Percentiles rank a stretch among this genome's conserved stretches.
phyloP scores from a whole-genome alignment of 2,797 vertebrate genomes.

The Gouania willdenowi region DNA sequence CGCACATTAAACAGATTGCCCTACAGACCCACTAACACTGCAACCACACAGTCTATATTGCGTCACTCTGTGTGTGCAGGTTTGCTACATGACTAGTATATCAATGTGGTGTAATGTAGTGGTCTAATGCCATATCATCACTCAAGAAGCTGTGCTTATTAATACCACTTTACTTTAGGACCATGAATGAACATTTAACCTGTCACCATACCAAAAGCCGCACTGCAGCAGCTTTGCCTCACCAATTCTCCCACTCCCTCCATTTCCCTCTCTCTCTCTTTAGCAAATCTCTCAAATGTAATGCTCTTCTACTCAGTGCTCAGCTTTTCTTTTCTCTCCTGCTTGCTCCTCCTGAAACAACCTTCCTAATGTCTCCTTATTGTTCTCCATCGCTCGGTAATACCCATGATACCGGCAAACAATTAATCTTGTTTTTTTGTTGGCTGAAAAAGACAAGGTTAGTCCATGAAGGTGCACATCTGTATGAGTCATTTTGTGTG shows the following conservation, averaged over 20 bases:
- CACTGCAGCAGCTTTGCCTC: slow-evolving; percentile 63
- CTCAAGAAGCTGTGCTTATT: slow-evolving; percentile 15
- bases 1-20: slow-evolving; percentile 16
- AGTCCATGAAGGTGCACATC: slow-evolving; percentile 16
- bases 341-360: slow-evolving; percentile 55
- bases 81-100: slow-evolving; percentile 4
- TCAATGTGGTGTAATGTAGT: slow-evolving; percentile 1
- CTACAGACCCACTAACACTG: slow-evolving; percentile 23
- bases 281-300: slow-evolving; percentile 34
- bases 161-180: slow-evolving; percentile 33
- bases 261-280: slow-evolving; percentile 24
- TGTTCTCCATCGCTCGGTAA: neutral
- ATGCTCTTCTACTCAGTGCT: slow-evolving; percentile 5
- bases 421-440: too few species aligned
- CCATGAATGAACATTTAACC: slow-evolving; percentile 38
- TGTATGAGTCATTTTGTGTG: slow-evolving; percentile 30
- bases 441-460: slow-evolving; percentile 13
- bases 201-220: slow-evolving; percentile 53
- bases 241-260: slow-evolving; percentile 12
- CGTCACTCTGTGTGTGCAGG: slow-evolving; percentile 10
- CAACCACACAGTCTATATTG: slow-evolving; percentile 16
- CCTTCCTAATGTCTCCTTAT: neutral
- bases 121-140: slow-evolving; percentile 1
- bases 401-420: slow-evolving; percentile 4
- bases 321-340: slow-evolving; percentile 41